Percentiles rank a stretch among this genome's conserved stretches.
phyloP scores from a whole-genome alignment of 2,797 vertebrate species.

The Chelon labrosus region DNA sequence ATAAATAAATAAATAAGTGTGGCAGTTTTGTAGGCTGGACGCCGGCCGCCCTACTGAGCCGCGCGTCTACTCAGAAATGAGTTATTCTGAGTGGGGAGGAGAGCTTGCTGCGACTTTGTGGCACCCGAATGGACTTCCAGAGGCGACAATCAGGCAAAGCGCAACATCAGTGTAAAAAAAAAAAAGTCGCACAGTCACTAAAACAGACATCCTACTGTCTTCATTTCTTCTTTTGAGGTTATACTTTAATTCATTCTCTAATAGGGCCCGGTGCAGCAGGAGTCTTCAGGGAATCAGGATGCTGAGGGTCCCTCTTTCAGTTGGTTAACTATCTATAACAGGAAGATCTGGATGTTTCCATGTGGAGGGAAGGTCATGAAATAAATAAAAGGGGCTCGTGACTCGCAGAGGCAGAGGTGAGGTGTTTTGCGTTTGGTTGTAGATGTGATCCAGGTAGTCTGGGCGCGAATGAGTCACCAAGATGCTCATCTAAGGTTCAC shows the following conservation, averaged over 20 bases:
- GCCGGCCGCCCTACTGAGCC: conserved; percentile 23
- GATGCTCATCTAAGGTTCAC: conserved; percentile 46
- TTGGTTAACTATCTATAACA: too few species aligned
- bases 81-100: conserved; percentile 12
- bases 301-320: too few species aligned
- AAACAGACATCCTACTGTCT: conserved; percentile 1
- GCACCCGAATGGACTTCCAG: conserved; percentile 17
- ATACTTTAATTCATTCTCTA: not conserved
- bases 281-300: not conserved
- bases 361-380: not conserved
- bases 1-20: not conserved
- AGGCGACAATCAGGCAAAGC: conserved; percentile 6
- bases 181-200: not conserved
- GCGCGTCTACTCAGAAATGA: conserved; percentile 38
- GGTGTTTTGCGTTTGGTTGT: conserved; percentile 5
- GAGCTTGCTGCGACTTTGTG: conserved; percentile 28
- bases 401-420: not conserved
- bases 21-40: conserved; percentile 21
- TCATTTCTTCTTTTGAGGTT: not conserved
- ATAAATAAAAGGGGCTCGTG: not conserved
- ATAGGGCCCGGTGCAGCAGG: not conserved
- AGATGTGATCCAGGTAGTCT: conserved; percentile 37
- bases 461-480: conserved; percentile 59
- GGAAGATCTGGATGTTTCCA: not conserved
- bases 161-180: conserved; percentile 15